phyloP scores from a whole-genome alignment of 2,113 vertebrate species.

The Centrocercus urophasianus region DNA sequence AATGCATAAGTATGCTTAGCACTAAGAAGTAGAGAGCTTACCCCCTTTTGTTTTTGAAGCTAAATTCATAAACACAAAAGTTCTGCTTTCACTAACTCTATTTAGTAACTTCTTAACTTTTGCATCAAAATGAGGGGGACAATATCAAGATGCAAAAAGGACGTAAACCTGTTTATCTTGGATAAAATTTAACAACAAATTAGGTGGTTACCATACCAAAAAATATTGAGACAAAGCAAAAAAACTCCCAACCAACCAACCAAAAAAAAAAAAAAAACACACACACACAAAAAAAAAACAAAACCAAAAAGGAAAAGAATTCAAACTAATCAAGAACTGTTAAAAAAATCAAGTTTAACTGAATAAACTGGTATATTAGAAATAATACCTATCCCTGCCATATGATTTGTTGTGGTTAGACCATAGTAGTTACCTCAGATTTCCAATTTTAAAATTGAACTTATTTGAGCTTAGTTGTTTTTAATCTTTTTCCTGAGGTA shows the following conservation, averaged over 20 bases:
- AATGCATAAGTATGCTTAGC: not conserved
- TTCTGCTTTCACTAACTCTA: not conserved
- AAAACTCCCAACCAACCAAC: not conserved
- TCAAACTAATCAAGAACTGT: not conserved
- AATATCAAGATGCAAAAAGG: not conserved
- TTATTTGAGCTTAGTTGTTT: not conserved
- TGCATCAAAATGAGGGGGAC: not conserved
- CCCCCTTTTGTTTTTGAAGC: not conserved
- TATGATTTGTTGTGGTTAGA: not conserved
- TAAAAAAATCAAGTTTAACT: not conserved
- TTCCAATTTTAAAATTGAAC: not conserved
- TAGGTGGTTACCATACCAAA: not conserved
- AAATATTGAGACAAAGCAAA: not conserved
- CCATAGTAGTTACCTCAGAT: not conserved
- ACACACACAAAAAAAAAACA: not conserved
- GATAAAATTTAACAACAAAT: not conserved
- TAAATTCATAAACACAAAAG: not conserved
- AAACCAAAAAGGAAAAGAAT: not conserved
- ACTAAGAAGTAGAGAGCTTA: not conserved
- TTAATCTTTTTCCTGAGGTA: not conserved
- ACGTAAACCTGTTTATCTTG: not conserved
- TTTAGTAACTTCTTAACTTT: not conserved
- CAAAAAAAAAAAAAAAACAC: no score
- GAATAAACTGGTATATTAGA: not conserved
- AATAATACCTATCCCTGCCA: not conserved